Evolutionary conservation across 2,113 vertebrate genomes (phyloP).

Genomic region (Leptosomus discolor): DNA sequence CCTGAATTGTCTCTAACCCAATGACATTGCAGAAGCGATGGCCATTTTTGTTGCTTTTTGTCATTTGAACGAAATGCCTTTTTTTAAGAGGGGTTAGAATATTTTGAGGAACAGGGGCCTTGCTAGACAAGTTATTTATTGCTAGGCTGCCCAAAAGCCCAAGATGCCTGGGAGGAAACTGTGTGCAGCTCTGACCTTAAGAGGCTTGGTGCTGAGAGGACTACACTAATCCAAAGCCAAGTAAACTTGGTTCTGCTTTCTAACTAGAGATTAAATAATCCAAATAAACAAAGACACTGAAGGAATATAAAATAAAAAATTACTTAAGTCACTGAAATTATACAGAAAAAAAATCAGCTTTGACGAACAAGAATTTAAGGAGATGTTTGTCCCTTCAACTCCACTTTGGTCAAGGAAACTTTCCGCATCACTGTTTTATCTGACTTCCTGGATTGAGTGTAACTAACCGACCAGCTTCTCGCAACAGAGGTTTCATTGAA

Average conservation of each 20-base stretch:
- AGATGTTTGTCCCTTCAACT: background rate
- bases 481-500: background rate
- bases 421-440: background rate
- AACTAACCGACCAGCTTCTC: background rate
- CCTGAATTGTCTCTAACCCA: background rate
- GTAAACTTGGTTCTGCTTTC: background rate
- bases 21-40: background rate
- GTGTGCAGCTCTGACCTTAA: background rate
- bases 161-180: background rate
- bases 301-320: background rate
- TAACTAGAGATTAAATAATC: background rate
- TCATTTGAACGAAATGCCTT: background rate
- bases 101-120: background rate
- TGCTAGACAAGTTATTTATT: background rate
- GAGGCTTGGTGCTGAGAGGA: background rate
- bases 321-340: background rate
- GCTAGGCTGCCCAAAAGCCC: background rate
- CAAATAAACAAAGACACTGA: background rate
- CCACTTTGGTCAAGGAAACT: background rate
- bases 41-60: background rate
- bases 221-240: background rate
- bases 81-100: background rate
- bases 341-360: background rate
- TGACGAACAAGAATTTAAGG: background rate
- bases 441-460: background rate